Evolutionary conservation across 92 coral and sea anemone species (phyloP), one percentile per base, ranked within the genome.

Genomic region (Montipora capitata): DNA sequence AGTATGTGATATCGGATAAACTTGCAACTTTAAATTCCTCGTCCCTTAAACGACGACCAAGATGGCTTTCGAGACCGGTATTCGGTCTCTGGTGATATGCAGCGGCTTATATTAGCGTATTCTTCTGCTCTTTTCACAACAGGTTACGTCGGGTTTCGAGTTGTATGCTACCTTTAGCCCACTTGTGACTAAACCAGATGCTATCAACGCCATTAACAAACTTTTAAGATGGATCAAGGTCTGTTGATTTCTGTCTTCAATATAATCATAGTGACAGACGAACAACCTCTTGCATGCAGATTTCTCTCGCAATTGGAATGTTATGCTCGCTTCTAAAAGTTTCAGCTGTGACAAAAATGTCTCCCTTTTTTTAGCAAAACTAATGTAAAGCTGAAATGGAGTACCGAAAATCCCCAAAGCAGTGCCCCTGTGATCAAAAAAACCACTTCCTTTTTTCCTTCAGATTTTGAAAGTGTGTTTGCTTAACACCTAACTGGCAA

Each of bases 91-190:
- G 35, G 2, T 27, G 35, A 27, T 27, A 27, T 27, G 35, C 35
- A 27, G 35, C 35, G 35, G 35, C 35, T 27, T 27, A 27, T 1
- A 27, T 27, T 27, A 27, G 35, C 1, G 3, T 2, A n/a, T 10
- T 43, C 14, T 72, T n/a, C 44, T 44, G 17, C 20, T 72, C n/a
- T 20, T 14, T 52, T 5, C 61, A 49, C 57, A 16, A 6, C 86
- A 97, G 99, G 99, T 98, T 3, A 98, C 99, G 7, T 96, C 99
- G 35, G 99, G 99, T 12, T 98, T 98, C 82, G 99, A 98, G 86
- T 93, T 96, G 43, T 98, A 98, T 56, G 99, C 98, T n/a, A 96
- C 98, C 49, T 98, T 98, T 84, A 98, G 98, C 78, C 99, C 99
- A 1, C 88, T 96, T 16, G 98, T 89, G 15, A 96, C 98, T 3